phyloP scores from a whole-genome alignment of 1,140 invertebrate species.

The Drosophila aff. region DNA sequence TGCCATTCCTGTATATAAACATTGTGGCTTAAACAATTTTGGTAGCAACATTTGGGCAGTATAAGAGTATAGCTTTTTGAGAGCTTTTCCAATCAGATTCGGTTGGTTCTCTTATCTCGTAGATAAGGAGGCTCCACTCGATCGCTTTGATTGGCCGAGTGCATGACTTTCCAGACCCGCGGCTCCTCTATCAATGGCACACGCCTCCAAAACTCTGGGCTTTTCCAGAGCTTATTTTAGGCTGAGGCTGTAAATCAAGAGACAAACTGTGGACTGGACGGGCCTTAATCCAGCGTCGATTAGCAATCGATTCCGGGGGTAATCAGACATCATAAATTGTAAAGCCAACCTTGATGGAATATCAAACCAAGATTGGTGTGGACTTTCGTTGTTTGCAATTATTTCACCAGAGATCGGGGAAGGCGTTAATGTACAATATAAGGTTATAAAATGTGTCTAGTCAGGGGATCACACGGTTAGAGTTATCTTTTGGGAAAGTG shows the following conservation, averaged over 20 bases:
- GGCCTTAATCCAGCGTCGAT: slow-evolving; percentile 16
- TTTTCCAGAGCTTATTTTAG: slow-evolving; percentile 30
- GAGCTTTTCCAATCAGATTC: slow-evolving; percentile 15
- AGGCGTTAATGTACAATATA: background rate
- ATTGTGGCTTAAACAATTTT: background rate
- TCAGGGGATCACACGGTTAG: background rate
- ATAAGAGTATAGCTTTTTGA: slow-evolving; percentile 4
- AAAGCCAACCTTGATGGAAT: background rate
- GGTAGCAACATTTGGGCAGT: slow-evolving; percentile 10
- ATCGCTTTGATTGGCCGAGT: slow-evolving; percentile 32
- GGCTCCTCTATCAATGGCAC: slow-evolving; percentile 25
- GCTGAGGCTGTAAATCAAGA: slow-evolving; percentile 21
- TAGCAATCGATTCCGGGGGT: slow-evolving; percentile 10
- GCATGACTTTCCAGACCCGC: slow-evolving; percentile 19
- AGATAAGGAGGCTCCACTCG: slow-evolving; percentile 24
- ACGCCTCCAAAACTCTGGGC: slow-evolving; percentile 36
- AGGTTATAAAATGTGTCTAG: background rate
- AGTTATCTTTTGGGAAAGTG: background rate
- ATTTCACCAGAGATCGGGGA: slow-evolving; percentile 6
- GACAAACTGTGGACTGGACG: slow-evolving; percentile 18
- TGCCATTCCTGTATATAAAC: background rate
- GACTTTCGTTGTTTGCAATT: slow-evolving; percentile 18
- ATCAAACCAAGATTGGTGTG: slow-evolving; percentile 17
- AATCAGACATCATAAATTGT: slow-evolving; percentile 39
- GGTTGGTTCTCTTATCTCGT: background rate